A percentile compares a stretch with the other conserved stretches of the same genome.
Evolutionary conservation across 2,797 vertebrate species (phyloP).

Genomic region (Tauraco hartlaubi): DNA sequence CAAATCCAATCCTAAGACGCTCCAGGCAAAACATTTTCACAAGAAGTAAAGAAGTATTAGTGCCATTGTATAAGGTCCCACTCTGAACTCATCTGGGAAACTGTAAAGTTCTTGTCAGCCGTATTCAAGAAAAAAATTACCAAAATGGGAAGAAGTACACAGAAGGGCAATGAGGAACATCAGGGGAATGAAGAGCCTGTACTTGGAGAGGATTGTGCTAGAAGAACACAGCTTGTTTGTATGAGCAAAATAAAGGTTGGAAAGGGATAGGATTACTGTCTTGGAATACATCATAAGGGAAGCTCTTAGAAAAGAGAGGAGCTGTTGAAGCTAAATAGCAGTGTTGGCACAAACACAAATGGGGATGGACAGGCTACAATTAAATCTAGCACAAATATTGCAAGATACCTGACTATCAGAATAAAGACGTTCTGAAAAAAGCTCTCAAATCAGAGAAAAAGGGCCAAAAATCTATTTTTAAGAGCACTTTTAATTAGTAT

Average conservation of each 20-base stretch:
- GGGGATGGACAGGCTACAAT: background rate
- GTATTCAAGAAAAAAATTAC: background rate
- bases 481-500: background rate
- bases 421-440: background rate
- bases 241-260: background rate
- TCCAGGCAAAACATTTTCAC: slow-evolving; percentile 21
- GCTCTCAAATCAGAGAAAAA: background rate
- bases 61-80: background rate
- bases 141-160: background rate
- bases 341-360: background rate
- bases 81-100: background rate
- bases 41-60: background rate
- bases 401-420: background rate
- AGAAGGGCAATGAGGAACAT: background rate
- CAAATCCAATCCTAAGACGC: slow-evolving; percentile 44
- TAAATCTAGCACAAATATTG: background rate
- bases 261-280: background rate
- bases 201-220: background rate
- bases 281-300: background rate
- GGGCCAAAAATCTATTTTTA: background rate
- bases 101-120: background rate
- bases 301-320: background rate
- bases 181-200: background rate
- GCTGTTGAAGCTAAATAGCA: background rate
- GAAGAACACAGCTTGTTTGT: background rate